These are phyloP conservation scores for Drosophila ohnishii DNA, from an alignment of 1,140 invertebrate species.

Conservation along the genomic window DNA sequence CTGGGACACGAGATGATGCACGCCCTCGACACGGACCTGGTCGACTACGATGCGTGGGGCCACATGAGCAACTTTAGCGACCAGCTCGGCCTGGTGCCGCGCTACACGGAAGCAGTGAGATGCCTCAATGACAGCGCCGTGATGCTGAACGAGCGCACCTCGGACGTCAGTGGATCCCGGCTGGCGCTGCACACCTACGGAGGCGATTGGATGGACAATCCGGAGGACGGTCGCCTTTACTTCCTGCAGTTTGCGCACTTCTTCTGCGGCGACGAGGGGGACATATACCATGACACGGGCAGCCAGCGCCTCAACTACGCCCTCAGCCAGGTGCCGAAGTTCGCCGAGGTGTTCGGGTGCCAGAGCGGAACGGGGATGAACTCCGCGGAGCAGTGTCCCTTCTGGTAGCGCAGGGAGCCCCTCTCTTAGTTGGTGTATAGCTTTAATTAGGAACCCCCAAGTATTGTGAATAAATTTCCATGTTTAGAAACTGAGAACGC, in stretches of 20 bases:
- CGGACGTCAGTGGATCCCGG: conserved; percentile 73
- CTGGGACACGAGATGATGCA: conserved; percentile 76
- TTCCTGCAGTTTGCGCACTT: conserved; percentile 77
- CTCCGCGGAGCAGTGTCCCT: conserved; percentile 90
- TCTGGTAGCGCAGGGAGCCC: conserved; percentile 87
- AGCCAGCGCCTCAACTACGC: conserved; percentile 90
- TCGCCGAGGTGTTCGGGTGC: conserved; percentile 89
- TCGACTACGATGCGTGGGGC: conserved; percentile 63
- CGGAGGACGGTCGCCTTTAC: conserved; percentile 50
- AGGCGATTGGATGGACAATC: conserved; percentile 15
- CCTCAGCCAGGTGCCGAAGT: conserved; percentile 91
- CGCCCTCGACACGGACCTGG: conserved; percentile 64
- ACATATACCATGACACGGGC: conserved; percentile 92
- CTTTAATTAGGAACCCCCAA: conserved; percentile 67
- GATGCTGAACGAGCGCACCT: conserved; percentile 56
- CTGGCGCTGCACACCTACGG: conserved; percentile 62
- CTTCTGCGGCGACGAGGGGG: conserved; percentile 73
- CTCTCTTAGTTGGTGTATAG: conserved; percentile 30
- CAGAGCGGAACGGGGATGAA: conserved; percentile 90
- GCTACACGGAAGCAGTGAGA: conserved; percentile 31
- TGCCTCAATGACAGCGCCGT: conserved; percentile 54
- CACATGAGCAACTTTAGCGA: conserved; percentile 58
- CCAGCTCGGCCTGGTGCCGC: conserved; percentile 33
- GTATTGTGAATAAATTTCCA: conserved; percentile 70
- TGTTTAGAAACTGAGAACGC: conserved; percentile 35